Conservation (phyloP, 2,113 vertebrate genomes). For the Mesitornis unicolor region DNA sequence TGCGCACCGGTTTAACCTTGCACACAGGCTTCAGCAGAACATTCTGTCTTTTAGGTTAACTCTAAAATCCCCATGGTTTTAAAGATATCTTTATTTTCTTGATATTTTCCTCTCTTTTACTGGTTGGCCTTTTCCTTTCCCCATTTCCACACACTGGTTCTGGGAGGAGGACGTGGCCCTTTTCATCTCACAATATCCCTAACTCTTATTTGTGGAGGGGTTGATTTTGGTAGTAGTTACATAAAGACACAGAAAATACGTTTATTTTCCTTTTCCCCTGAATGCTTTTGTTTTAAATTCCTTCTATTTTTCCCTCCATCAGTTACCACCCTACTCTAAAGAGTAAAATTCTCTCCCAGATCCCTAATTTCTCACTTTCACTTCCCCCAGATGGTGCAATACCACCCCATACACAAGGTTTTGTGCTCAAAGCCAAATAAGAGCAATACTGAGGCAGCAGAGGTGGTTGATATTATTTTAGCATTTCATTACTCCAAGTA, state of each 20-base stretch:
- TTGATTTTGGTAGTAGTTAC: background rate
- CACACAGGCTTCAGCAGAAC: background rate
- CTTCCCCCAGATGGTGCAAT: background rate
- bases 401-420: background rate
- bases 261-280: background rate
- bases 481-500: background rate
- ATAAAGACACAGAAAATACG: background rate
- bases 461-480: background rate
- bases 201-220: background rate
- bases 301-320: background rate
- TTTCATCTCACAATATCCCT: background rate
- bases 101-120: background rate
- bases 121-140: background rate
- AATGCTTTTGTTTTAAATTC: background rate
- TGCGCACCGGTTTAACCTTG: background rate
- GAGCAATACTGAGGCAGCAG: background rate
- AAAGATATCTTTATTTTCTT: background rate
- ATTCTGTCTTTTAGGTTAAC: background rate
- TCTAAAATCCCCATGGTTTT: background rate
- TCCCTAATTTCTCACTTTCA: background rate
- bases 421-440: background rate
- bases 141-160: background rate
- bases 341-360: background rate
- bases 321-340: background rate
- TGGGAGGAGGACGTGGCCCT: background rate